Evolutionary conservation across 2,797 vertebrate species (phyloP).

Genomic region (Pipistrellus pipistrellus): DNA sequence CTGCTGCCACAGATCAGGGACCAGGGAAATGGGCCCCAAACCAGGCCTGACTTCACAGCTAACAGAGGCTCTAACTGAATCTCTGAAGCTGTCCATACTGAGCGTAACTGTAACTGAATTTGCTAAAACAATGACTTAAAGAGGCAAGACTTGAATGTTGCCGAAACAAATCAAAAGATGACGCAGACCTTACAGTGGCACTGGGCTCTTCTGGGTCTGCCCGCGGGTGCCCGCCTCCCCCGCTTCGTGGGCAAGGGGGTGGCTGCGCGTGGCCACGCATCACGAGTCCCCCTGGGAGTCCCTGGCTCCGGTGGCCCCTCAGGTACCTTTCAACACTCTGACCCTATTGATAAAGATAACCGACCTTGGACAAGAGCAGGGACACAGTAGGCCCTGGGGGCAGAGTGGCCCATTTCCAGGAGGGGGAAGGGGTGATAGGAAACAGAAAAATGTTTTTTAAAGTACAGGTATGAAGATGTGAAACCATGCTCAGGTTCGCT

Average conservation of each 20-base stretch:
- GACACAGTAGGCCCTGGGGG: neutral
- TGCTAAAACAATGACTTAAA: conserved; percentile 78
- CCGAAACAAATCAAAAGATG: conserved; percentile 65
- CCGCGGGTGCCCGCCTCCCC: neutral
- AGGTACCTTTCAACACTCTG: neutral
- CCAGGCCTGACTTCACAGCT: conserved; percentile 59
- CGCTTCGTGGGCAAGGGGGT: conserved; percentile 3
- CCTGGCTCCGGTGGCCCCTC: neutral
- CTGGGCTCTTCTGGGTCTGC: conserved; percentile 37
- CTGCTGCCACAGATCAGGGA: conserved; percentile 13
- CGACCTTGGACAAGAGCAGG: neutral
- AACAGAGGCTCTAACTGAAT: conserved; percentile 59
- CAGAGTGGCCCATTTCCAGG: neutral
- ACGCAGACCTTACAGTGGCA: conserved; percentile 49
- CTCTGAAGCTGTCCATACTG: conserved; percentile 61
- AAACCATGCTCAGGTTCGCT: neutral
- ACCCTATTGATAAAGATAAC: conserved; percentile 22
- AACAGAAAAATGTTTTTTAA: neutral
- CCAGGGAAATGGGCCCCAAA: conserved; percentile 23
- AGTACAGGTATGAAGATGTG: no score
- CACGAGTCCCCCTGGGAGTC: neutral
- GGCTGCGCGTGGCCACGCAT: conserved; percentile 61
- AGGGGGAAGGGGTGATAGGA: neutral
- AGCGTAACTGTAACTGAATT: conserved; percentile 73
- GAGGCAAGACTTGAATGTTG: conserved; percentile 56